phyloP scores from a whole-genome alignment of 2,113 vertebrate species.

The Charina bottae region DNA sequence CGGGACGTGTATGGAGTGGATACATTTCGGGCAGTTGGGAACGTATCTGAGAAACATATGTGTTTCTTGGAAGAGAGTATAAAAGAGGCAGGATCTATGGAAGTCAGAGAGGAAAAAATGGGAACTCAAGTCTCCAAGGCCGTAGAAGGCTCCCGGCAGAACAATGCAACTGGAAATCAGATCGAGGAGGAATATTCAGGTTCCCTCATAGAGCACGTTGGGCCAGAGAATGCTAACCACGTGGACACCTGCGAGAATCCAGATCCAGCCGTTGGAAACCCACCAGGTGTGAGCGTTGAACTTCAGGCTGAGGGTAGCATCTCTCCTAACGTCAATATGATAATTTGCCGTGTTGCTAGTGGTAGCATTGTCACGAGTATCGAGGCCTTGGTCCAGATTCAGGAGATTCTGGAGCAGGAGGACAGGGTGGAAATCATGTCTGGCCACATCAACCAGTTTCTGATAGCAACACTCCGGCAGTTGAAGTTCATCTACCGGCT shows the following conservation, averaged over 20 bases:
- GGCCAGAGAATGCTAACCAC: conserved; percentile 72
- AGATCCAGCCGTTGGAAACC: conserved; percentile 77
- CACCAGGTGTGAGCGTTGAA: conserved; percentile 76
- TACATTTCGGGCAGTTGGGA: conserved; percentile 78
- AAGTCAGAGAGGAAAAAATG: conserved; percentile 42
- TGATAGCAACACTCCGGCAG: conserved; percentile 85
- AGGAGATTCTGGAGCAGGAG: conserved; percentile 81
- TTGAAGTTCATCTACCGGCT: conserved; percentile 81
- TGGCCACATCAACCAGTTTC: conserved; percentile 85
- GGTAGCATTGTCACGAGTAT: conserved; percentile 83
- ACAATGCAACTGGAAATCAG: conserved; percentile 72
- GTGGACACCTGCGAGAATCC: conserved; percentile 71
- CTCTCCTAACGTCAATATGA: conserved; percentile 81
- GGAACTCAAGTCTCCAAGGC: conserved; percentile 65
- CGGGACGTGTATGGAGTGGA: conserved; percentile 80
- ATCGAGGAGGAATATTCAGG: conserved; percentile 67
- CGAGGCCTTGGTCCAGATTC: conserved; percentile 79
- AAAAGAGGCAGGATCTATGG: conserved; percentile 7
- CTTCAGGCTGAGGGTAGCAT: conserved; percentile 77
- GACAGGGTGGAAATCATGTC: conserved; percentile 82
- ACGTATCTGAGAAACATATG: conserved; percentile 82
- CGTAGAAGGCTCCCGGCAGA: conserved; percentile 73
- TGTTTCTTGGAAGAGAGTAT: conserved; percentile 68
- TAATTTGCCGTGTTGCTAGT: conserved; percentile 81
- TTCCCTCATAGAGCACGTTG: conserved; percentile 73